phyloP scores from a whole-genome alignment of 37 sponge, comb jelly and placozoan species.

The Theonella swinhoei region DNA sequence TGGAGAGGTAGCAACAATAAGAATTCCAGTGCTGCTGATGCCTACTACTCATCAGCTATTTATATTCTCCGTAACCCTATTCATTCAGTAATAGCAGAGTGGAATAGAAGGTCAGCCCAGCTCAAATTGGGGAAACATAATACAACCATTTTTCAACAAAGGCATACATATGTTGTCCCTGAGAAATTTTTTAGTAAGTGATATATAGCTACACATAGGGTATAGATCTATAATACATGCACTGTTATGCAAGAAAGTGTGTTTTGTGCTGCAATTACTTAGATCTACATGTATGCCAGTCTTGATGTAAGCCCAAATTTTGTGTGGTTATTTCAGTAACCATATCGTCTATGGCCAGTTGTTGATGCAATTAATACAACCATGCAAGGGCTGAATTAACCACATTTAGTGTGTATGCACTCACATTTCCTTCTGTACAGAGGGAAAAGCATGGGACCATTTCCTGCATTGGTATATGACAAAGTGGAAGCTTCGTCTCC shows the following conservation, averaged over 20 bases:
- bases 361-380: no score
- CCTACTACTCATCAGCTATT: conserved; percentile 42
- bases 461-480: conserved; percentile 8
- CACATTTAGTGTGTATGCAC: no score
- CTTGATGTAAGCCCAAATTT: no score
- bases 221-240: no score
- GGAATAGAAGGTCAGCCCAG: conserved; percentile 33
- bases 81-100: conserved; percentile 51
- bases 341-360: no score
- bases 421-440: no score
- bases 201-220: no score
- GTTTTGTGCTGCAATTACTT: no score
- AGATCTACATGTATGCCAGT: no score
- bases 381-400: no score
- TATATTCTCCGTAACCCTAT: conserved; percentile 53
- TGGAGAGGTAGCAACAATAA: conserved; percentile 17
- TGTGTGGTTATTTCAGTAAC: no score
- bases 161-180: neutral
- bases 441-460: conserved; percentile 30
- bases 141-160: neutral
- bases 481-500: conserved; percentile 18
- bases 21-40: neutral
- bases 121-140: neutral
- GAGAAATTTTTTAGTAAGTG: conserved; percentile 21
- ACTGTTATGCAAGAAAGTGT: no score